Evolutionary conservation across 2,888 invertebrate species (phyloP).

Genomic region (Meta bourneti): DNA sequence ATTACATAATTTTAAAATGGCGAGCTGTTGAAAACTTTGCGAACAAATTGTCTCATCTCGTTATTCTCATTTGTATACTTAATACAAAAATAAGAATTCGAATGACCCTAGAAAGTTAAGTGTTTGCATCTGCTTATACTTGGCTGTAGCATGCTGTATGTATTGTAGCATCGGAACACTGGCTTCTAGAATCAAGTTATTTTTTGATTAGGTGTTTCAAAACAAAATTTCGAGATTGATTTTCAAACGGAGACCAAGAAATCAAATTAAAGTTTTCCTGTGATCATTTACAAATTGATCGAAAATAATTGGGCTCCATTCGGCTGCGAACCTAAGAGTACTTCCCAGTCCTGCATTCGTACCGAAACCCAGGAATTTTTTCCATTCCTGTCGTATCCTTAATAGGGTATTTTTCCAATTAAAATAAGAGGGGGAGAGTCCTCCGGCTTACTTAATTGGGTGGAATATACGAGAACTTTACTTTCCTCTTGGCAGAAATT

Average conservation of each 20-base stretch:
- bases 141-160: too few species aligned
- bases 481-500: slow-evolving; percentile 34
- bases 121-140: too few species aligned
- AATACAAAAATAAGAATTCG: too few species aligned
- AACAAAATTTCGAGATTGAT: slow-evolving; percentile 20
- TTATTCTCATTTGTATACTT: too few species aligned
- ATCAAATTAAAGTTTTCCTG: slow-evolving; percentile 21
- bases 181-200: not conserved
- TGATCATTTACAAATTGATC: slow-evolving; percentile 27
- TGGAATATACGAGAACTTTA: slow-evolving; percentile 44
- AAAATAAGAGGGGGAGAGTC: slow-evolving; percentile 39
- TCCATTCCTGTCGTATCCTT: not conserved
- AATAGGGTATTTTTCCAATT: slow-evolving; percentile 59
- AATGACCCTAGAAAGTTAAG: too few species aligned
- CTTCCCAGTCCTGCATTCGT: not conserved
- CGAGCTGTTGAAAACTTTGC: too few species aligned
- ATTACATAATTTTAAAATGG: too few species aligned
- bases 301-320: slow-evolving; percentile 44
- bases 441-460: slow-evolving; percentile 49
- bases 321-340: not conserved
- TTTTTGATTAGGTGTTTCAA: not conserved
- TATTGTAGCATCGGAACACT: too few species aligned
- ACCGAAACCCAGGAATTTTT: not conserved
- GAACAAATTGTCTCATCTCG: too few species aligned
- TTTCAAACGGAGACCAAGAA: slow-evolving; percentile 7